These are phyloP conservation scores for Nyctalus aviator DNA, from an alignment of 2,797 vertebrate genomes.

Conservation along the genomic window DNA sequence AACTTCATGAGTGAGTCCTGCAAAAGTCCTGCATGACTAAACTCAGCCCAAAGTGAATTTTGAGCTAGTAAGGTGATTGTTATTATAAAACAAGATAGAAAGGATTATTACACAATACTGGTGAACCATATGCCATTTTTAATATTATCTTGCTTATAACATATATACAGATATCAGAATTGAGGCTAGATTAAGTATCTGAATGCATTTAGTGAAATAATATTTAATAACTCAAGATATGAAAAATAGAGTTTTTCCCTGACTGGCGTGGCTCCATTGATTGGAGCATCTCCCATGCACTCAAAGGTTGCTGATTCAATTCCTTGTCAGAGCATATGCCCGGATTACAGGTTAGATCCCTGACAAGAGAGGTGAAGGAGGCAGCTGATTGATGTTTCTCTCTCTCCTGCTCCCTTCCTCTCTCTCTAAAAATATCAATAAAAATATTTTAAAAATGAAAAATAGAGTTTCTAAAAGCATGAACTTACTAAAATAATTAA, in stretches of 20 bases:
- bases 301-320: too few relatives aligned
- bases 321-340: too few relatives aligned
- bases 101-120: background rate
- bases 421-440: background rate
- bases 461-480: background rate
- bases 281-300: too few relatives aligned
- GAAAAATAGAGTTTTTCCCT: background rate
- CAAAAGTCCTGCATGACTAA: background rate
- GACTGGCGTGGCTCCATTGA: too few relatives aligned
- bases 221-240: constrained; percentile 39
- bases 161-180: background rate
- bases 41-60: background rate
- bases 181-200: background rate
- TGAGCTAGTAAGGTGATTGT: background rate
- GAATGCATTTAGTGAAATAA: constrained; percentile 31
- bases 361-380: too few relatives aligned
- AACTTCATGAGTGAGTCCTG: background rate
- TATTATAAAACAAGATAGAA: background rate
- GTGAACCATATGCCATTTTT: background rate
- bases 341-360: too few relatives aligned
- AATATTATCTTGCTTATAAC: background rate
- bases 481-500: constrained; percentile 9
- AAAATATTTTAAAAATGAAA: background rate
- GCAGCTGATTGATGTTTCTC: too few relatives aligned
- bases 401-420: too few relatives aligned